These are phyloP conservation scores for Mechanitis mazaeus DNA, from an alignment of 2,888 invertebrate species.

Conservation along the genomic window DNA sequence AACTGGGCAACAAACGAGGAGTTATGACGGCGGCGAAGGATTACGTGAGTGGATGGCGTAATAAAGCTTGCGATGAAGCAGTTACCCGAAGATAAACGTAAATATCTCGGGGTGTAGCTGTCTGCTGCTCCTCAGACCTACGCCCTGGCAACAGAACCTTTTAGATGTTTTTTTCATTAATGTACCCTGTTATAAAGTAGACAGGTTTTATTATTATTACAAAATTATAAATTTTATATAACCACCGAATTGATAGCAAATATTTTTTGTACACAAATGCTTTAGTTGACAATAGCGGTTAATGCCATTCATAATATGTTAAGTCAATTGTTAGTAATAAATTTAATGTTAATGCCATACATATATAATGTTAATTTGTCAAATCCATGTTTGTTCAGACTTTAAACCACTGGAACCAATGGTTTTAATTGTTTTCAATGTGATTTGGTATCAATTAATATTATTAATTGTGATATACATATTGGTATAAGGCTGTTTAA, in stretches of 20 bases:
- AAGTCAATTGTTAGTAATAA: slow-evolving; percentile 6
- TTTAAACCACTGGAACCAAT: not conserved
- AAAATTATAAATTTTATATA: not conserved
- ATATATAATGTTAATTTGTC: slow-evolving; percentile 1
- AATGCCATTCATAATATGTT: slow-evolving; percentile 5
- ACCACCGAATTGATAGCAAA: not conserved
- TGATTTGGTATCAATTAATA: too few species aligned
- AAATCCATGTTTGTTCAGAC: slow-evolving; percentile 1
- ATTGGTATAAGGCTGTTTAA: not conserved
- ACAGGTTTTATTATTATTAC: slow-evolving; percentile 4
- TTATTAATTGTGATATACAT: not conserved
- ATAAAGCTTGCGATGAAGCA: slow-evolving; percentile 77
- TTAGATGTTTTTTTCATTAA: slow-evolving; percentile 37
- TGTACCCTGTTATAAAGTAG: slow-evolving; percentile 38
- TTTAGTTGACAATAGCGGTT: slow-evolving; percentile 2
- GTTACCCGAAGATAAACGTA: slow-evolving; percentile 76
- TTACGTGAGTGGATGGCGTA: slow-evolving; percentile 77
- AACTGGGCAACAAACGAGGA: slow-evolving; percentile 70
- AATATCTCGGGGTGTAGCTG: slow-evolving; percentile 69
- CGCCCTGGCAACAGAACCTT: slow-evolving; percentile 32
- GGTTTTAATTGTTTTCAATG: too few species aligned
- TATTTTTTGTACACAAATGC: not conserved
- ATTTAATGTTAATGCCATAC: slow-evolving; percentile 6
- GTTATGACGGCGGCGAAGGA: slow-evolving; percentile 74
- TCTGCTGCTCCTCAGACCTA: slow-evolving; percentile 45